These are phyloP conservation scores for Tyria jacobaeae DNA, from an alignment of 2,888 invertebrate genomes.

Conservation along the genomic window DNA sequence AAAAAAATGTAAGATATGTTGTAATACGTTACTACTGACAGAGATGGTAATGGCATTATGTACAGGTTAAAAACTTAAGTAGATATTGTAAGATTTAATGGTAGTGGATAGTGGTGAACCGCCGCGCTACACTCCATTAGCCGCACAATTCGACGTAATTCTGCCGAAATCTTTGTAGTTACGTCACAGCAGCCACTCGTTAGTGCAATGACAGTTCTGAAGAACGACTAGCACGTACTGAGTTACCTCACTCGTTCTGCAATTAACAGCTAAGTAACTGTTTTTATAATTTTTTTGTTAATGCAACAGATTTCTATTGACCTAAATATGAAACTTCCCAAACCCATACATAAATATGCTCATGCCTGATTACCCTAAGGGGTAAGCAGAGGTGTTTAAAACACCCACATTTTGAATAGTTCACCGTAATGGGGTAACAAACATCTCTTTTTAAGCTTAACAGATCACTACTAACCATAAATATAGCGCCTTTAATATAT, in stretches of 20 bases:
- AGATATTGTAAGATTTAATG: conserved; percentile 45
- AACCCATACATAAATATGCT: too few species aligned
- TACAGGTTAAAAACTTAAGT: conserved; percentile 41
- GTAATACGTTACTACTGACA: conserved; percentile 37
- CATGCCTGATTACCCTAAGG: too few species aligned
- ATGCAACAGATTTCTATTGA: conserved; percentile 49
- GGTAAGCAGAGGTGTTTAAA: too few species aligned
- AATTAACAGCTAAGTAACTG: conserved; percentile 65
- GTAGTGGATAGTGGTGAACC: conserved; percentile 43
- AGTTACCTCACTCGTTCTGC: conserved; percentile 62
- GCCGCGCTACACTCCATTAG: conserved; percentile 72
- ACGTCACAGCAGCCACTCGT: conserved; percentile 68
- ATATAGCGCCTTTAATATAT: background rate
- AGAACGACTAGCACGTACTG: conserved; percentile 60
- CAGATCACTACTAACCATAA: background rate
- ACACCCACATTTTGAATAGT: too few species aligned
- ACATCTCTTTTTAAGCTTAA: conserved; percentile 21
- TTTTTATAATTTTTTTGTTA: conserved; percentile 49
- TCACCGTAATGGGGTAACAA: too few species aligned
- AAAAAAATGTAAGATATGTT: conserved; percentile 25
- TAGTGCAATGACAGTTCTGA: conserved; percentile 61
- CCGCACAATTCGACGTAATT: conserved; percentile 72
- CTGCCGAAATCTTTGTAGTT: conserved; percentile 71
- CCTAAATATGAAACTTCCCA: conserved; percentile 37
- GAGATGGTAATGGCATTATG: conserved; percentile 32